Evolutionary conservation across 2,113 vertebrate species (phyloP).

Genomic region (Rostratula benghalensis): DNA sequence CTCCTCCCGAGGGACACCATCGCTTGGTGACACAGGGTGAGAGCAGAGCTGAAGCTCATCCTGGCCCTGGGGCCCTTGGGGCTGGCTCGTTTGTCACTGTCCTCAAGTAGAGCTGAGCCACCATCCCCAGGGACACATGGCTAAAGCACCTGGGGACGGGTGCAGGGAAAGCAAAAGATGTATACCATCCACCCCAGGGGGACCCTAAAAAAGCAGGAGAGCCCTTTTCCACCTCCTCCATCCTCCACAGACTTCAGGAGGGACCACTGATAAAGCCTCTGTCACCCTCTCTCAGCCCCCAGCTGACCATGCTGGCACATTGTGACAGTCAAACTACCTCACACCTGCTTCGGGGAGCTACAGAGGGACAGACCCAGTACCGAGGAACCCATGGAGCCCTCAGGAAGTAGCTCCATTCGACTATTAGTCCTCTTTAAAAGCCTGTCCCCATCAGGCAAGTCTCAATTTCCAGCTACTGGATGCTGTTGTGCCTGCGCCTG

Average conservation of each 20-base stretch:
- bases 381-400: not conserved
- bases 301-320: not conserved
- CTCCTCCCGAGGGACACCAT: not conserved
- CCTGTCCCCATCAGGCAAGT: not conserved
- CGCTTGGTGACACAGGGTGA: too few species aligned
- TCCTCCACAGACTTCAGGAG: not conserved
- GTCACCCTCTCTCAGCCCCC: accelerated
- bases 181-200: accelerated
- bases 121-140: accelerated
- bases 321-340: not conserved
- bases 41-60: not conserved
- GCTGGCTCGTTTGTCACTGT: accelerated
- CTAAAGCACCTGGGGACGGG: accelerated
- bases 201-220: not conserved
- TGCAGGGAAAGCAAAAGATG: accelerated
- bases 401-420: not conserved
- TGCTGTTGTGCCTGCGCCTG: not conserved
- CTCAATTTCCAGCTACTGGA: not conserved
- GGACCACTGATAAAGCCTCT: not conserved
- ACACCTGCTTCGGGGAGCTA: not conserved
- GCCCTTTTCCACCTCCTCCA: not conserved
- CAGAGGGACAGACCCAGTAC: not conserved
- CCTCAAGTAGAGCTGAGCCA: not conserved
- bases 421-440: not conserved
- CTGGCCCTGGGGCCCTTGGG: not conserved